These are phyloP conservation scores for Drosophila pachea DNA, from an alignment of 1,140 invertebrate species.

Conservation along the genomic window DNA sequence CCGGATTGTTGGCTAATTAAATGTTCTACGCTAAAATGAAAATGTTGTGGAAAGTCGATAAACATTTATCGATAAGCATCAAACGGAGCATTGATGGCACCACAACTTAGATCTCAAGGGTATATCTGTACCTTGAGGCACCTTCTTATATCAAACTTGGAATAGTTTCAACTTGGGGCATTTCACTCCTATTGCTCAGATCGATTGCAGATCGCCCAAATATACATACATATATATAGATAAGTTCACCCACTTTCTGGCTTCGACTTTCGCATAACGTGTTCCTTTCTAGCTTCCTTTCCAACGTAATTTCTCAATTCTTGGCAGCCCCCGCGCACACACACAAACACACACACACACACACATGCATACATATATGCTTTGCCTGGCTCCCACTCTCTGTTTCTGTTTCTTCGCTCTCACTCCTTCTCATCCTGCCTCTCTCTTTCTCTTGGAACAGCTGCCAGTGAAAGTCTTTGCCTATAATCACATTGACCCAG, in stretches of 20 bases:
- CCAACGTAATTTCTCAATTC: slow-evolving; percentile 14
- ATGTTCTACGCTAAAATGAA: slow-evolving; percentile 1
- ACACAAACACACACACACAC: too few species aligned
- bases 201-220: too few species aligned
- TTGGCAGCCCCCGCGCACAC: slow-evolving; percentile 6
- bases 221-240: background rate
- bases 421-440: background rate
- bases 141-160: too few species aligned
- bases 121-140: too few species aligned
- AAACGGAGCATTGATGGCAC: too few species aligned
- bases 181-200: too few species aligned
- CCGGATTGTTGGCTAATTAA: slow-evolving; percentile 31
- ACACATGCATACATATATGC: too few species aligned
- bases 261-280: background rate
- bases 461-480: slow-evolving; percentile 59
- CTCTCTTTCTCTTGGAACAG: slow-evolving; percentile 21
- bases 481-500: slow-evolving; percentile 64
- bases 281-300: slow-evolving; percentile 21
- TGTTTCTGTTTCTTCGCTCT: background rate
- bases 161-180: too few species aligned
- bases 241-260: slow-evolving; percentile 10
- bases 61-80: background rate
- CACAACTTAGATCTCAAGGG: too few species aligned
- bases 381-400: too few species aligned
- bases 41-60: background rate